Evolutionary conservation across 2,113 vertebrate species (phyloP).

Genomic region (Elachura formosa): DNA sequence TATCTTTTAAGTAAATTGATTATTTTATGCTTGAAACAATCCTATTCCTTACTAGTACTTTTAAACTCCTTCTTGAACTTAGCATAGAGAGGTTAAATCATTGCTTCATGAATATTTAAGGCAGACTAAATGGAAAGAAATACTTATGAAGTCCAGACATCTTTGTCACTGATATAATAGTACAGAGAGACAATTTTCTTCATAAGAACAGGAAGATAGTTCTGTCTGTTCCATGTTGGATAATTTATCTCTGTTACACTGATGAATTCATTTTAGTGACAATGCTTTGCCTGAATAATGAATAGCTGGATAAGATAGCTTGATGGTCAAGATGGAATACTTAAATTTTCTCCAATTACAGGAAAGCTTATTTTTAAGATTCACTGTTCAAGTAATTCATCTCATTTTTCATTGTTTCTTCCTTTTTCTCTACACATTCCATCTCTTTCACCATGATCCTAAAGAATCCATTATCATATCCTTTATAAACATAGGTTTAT

Average conservation of each 20-base stretch:
- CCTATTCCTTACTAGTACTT: conserved; percentile 37
- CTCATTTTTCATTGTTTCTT: background rate
- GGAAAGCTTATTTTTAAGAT: conserved; percentile 72
- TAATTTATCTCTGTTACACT: conserved; percentile 87
- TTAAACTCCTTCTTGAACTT: conserved; percentile 61
- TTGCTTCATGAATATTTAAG: conserved; percentile 85
- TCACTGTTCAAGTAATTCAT: conserved; percentile 65
- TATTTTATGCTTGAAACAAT: conserved; percentile 13
- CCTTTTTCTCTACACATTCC: conserved; percentile 18
- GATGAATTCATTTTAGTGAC: conserved; percentile 88
- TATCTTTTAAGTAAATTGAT: conserved; percentile 44
- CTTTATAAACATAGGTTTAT: background rate
- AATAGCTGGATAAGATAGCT: conserved; percentile 77
- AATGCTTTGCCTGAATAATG: conserved; percentile 83
- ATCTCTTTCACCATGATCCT: background rate
- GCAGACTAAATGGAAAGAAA: conserved; percentile 82
- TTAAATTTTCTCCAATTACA: conserved; percentile 75
- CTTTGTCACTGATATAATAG: conserved; percentile 81
- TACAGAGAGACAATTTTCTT: conserved; percentile 81
- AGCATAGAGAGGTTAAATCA: conserved; percentile 79
- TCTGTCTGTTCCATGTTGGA: conserved; percentile 79
- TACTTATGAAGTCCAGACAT: conserved; percentile 79
- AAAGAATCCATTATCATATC: background rate
- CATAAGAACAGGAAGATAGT: conserved; percentile 75
- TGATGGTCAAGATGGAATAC: conserved; percentile 77